These are phyloP conservation scores for Caenorhabditis drosophilae DNA, from an alignment of 2,888 invertebrate species.

Conservation along the genomic window DNA sequence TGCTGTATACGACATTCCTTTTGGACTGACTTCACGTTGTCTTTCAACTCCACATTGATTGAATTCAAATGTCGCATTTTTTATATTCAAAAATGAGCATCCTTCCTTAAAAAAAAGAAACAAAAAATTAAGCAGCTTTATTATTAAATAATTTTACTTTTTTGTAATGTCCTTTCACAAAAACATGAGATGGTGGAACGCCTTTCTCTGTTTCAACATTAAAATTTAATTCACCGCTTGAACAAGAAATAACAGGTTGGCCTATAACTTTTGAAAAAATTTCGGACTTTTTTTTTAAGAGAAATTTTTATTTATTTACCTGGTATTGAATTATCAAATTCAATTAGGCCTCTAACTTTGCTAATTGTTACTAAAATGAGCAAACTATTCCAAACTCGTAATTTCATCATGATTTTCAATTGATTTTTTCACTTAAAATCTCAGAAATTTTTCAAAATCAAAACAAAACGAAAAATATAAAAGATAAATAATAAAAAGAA, in stretches of 20 bases:
- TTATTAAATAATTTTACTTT: constrained; percentile 36
- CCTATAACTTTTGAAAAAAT: neutral
- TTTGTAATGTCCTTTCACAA: constrained; percentile 62
- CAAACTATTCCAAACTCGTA: neutral
- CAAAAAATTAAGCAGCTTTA: constrained; percentile 9
- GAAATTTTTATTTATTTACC: too few species aligned
- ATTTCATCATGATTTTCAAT: neutral
- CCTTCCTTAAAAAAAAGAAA: constrained; percentile 53
- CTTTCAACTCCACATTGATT: constrained; percentile 63
- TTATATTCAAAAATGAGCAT: constrained; percentile 53
- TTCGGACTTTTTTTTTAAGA: neutral
- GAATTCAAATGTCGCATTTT: constrained; percentile 60
- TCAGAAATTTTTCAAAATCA: too few species aligned
- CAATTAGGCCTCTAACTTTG: neutral
- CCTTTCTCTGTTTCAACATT: constrained; percentile 48
- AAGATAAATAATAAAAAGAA: neutral
- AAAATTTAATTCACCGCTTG: constrained; percentile 18
- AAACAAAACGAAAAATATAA: too few species aligned
- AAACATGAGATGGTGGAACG: constrained; percentile 59
- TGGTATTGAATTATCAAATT: constrained; percentile 1
- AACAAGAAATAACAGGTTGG: neutral
- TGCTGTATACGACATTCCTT: constrained; percentile 63
- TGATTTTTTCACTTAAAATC: too few species aligned
- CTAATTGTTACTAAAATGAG: neutral
- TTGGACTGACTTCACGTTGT: constrained; percentile 66